A percentile compares a stretch with the other conserved stretches of the same genome.
phyloP scores from a whole-genome alignment of 2,113 vertebrate species.

The Lophochroa leadbeateri region DNA sequence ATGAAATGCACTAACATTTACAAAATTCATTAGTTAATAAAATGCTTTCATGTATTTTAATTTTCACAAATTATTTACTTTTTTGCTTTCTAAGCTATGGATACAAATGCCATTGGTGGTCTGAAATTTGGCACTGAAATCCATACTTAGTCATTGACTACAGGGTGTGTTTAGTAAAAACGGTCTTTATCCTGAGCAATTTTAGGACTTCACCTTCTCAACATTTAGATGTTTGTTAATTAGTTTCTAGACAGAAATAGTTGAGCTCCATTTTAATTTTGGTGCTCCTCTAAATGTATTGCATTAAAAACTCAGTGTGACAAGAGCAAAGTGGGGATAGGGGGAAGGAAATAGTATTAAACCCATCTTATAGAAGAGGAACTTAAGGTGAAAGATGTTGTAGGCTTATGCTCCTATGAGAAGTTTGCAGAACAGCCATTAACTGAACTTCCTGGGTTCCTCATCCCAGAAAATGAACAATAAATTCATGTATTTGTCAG shows the following conservation, averaged over 20 bases:
- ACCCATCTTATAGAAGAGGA: background rate
- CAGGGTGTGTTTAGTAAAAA: background rate
- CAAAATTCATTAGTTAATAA: slow-evolving; percentile 11
- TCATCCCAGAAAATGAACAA: background rate
- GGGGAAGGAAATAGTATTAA: slow-evolving; percentile 9
- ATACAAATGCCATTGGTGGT: background rate
- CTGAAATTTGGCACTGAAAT: background rate
- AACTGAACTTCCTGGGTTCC: background rate
- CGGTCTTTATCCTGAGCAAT: background rate
- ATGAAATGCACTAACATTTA: background rate
- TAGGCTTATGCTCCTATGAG: background rate
- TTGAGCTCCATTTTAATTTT: background rate
- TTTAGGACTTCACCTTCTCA: background rate
- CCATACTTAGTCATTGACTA: background rate
- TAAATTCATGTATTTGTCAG: background rate
- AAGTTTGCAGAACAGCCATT: background rate
- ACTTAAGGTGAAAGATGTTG: background rate
- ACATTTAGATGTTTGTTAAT: background rate
- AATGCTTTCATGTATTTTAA: background rate
- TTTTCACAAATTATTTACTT: background rate
- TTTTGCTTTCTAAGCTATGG: background rate
- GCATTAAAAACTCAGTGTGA: background rate
- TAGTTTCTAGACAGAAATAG: background rate
- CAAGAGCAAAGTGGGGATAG: background rate
- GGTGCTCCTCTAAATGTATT: background rate